Evolutionary conservation across 2,113 vertebrate genomes (phyloP).

Genomic region (Todiramphus chloris): DNA sequence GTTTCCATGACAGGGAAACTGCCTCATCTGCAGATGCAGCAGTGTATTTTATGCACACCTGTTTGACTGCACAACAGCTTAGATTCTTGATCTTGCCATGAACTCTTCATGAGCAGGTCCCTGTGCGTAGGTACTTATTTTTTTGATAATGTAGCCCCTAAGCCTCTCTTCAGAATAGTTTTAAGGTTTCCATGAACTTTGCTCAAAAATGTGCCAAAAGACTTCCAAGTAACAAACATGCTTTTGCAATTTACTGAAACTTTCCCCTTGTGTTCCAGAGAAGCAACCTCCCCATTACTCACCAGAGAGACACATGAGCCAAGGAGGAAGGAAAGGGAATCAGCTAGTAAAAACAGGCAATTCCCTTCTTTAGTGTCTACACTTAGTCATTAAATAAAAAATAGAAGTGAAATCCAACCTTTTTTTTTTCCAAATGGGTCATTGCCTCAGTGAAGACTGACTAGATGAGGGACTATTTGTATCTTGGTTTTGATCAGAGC

Average conservation of each 20-base stretch:
- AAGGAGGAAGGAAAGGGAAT: conserved; percentile 73
- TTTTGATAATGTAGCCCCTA: conserved; percentile 38
- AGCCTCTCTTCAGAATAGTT: conserved; percentile 31
- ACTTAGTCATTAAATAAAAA: conserved; percentile 78
- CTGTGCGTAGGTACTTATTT: conserved; percentile 27
- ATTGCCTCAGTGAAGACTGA: conserved; percentile 53
- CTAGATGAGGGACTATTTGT: conserved; percentile 18
- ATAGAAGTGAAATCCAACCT: conserved; percentile 73
- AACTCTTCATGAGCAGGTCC: conserved; percentile 25
- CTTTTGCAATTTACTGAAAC: conserved; percentile 84
- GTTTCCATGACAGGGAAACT: neutral
- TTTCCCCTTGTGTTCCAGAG: conserved; percentile 76
- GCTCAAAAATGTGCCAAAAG: conserved; percentile 75
- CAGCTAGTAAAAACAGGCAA: conserved; percentile 77
- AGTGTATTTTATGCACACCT: neutral
- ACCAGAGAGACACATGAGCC: conserved; percentile 74
- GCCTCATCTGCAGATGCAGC: neutral
- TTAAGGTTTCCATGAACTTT: conserved; percentile 72
- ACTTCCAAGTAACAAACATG: conserved; percentile 79
- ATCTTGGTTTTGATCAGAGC: conserved; percentile 49
- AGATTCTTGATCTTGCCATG: conserved; percentile 7
- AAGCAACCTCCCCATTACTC: conserved; percentile 82
- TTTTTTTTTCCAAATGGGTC: conserved; percentile 61
- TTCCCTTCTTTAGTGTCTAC: conserved; percentile 72
- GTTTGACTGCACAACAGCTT: conserved; percentile 8